These are phyloP conservation scores for Erethizon dorsatum DNA, from an alignment of 2,797 vertebrate genomes.

Conservation along the genomic window DNA sequence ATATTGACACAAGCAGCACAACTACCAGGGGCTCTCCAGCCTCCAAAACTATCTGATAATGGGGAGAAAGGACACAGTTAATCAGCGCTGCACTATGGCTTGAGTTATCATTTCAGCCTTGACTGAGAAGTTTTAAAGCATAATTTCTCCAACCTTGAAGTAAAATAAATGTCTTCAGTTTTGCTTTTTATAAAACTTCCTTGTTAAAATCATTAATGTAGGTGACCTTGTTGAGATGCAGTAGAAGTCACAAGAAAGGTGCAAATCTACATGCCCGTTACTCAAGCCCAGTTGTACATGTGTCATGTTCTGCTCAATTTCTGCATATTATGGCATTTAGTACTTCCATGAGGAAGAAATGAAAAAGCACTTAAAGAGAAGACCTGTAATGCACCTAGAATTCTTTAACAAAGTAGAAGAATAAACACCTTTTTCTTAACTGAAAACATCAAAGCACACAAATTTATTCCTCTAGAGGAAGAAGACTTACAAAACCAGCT, in stretches of 20 bases:
- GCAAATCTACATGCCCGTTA: background rate
- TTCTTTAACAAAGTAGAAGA: background rate
- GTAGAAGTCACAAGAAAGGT: background rate
- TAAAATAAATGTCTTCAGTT: background rate
- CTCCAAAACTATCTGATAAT: background rate
- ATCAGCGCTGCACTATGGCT: background rate
- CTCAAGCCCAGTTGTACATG: background rate
- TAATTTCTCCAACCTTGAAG: constrained; percentile 41
- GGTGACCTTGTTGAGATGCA: background rate
- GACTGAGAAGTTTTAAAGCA: constrained; percentile 33
- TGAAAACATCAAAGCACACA: background rate
- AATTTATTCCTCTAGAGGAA: background rate
- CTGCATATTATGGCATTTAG: background rate
- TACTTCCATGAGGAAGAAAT: background rate
- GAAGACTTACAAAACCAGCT: background rate
- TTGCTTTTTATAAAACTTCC: background rate
- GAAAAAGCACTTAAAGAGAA: background rate
- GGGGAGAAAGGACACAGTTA: background rate
- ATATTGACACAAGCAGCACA: background rate
- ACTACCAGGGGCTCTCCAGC: background rate
- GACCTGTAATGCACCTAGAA: background rate
- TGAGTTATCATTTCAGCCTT: constrained; percentile 32
- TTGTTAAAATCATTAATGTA: background rate
- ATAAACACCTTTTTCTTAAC: background rate
- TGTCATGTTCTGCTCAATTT: background rate